phyloP scores from a whole-genome alignment of 1,140 invertebrate genomes.

The Eueides isabella region DNA sequence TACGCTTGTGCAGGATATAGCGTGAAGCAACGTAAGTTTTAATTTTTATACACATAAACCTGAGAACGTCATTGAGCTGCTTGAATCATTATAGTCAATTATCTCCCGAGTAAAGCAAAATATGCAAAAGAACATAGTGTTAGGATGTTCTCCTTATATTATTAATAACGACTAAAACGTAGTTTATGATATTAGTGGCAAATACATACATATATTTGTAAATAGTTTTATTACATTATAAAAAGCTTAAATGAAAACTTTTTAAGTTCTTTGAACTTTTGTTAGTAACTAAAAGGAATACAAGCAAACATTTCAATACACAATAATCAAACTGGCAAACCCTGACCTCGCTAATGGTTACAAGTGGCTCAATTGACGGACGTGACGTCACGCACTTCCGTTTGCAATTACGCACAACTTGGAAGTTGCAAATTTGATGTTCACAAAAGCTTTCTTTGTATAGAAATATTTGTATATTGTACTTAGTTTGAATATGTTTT shows the following conservation, averaged over 20 bases:
- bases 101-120: too few relatives aligned
- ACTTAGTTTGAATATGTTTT: neutral
- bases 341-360: slow-evolving; percentile 59
- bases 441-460: slow-evolving; percentile 21
- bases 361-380: slow-evolving; percentile 70
- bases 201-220: neutral
- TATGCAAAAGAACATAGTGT: too few relatives aligned
- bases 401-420: slow-evolving; percentile 51
- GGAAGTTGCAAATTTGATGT: slow-evolving; percentile 25
- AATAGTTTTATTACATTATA: neutral
- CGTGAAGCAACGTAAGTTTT: too few relatives aligned
- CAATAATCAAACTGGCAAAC: slow-evolving; percentile 43
- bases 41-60: too few relatives aligned
- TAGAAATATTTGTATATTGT: neutral
- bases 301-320: slow-evolving; percentile 12
- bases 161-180: too few relatives aligned
- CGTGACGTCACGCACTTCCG: slow-evolving; percentile 66
- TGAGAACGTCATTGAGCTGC: too few relatives aligned
- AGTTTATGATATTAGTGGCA: too few relatives aligned
- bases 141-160: too few relatives aligned
- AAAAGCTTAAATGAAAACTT: neutral
- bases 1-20: too few relatives aligned
- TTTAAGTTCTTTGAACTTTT: slow-evolving; percentile 7
- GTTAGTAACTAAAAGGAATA: neutral
- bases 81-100: too few relatives aligned